Conservation (phyloP, 2,888 invertebrate species). For the Ormyrus pomaceus region DNA sequence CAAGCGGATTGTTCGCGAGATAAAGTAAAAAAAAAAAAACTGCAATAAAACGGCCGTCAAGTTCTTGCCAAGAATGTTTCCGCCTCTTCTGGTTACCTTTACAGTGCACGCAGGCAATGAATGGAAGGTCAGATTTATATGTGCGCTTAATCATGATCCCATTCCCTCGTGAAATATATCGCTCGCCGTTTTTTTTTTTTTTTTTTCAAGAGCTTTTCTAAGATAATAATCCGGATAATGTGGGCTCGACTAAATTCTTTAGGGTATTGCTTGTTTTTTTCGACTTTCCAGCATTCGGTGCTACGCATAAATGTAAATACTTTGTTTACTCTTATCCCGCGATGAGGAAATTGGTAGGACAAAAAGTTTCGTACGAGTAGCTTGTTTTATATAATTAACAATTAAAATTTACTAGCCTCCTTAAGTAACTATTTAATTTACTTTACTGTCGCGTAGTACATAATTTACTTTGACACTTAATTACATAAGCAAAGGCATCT, state of each 20-base stretch:
- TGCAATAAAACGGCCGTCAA: slow-evolving; percentile 25
- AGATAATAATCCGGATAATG: slow-evolving; percentile 3
- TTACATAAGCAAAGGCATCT: too few relatives aligned
- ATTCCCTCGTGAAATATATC: background rate
- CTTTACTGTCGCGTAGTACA: too few relatives aligned
- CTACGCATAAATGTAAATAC: too few relatives aligned
- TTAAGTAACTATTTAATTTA: too few relatives aligned
- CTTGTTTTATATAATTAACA: too few relatives aligned
- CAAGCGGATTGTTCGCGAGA: background rate
- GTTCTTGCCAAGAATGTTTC: slow-evolving; percentile 22
- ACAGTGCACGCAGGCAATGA: background rate
- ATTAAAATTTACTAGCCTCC: too few relatives aligned
- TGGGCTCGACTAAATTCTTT: background rate
- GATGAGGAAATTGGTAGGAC: too few relatives aligned
- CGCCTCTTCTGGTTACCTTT: slow-evolving; percentile 36
- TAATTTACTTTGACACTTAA: too few relatives aligned
- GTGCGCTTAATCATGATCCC: slow-evolving; percentile 10
- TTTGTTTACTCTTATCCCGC: too few relatives aligned
- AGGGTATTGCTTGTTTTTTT: background rate
- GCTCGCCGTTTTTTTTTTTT: background rate
- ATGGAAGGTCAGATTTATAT: slow-evolving; percentile 25
- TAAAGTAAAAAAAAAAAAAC: slow-evolving; percentile 4
- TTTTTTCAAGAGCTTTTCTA: slow-evolving; percentile 6
- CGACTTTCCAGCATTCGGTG: too few relatives aligned
- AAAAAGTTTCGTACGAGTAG: too few relatives aligned